A percentile compares a stretch with the other conserved stretches of the same genome.
These are phyloP conservation scores for Morelia viridis DNA, from an alignment of 2,797 vertebrate species.

Conservation along the genomic window DNA sequence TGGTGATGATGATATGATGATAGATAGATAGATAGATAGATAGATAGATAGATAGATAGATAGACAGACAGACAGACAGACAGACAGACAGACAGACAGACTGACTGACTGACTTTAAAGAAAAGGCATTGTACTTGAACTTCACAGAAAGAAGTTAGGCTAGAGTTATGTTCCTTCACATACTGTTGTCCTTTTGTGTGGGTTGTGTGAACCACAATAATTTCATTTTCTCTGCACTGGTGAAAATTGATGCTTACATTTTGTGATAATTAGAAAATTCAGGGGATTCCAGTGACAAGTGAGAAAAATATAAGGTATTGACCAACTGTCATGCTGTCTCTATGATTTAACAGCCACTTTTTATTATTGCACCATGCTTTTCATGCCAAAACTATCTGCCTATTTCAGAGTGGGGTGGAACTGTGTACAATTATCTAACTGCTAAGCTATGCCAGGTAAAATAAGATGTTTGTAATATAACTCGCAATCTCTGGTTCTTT, in stretches of 20 bases:
- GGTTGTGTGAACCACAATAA: background rate
- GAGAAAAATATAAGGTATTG: background rate
- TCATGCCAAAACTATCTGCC: background rate
- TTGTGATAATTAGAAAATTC: background rate
- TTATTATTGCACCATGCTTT: background rate
- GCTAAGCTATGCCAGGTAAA: background rate
- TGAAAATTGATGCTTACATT: background rate
- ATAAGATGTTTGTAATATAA: background rate
- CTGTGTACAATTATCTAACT: background rate
- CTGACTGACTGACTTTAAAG: background rate
- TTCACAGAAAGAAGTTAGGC: background rate
- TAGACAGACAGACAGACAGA: background rate
- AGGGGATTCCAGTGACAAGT: background rate
- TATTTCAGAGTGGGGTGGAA: background rate
- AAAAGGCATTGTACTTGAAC: background rate
- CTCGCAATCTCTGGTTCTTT: background rate
- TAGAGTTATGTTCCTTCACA: background rate
- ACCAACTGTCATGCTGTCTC: background rate
- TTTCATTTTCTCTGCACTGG: background rate
- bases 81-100: background rate
- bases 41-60: background rate
- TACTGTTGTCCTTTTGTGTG: too few species aligned
- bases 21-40: too few species aligned
- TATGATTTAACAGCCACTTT: background rate
- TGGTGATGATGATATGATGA: too few species aligned